Evolutionary conservation across 2,888 invertebrate genomes (phyloP), one percentile per base, ranked within the genome.

Genomic region (Panopea generosa): DNA sequence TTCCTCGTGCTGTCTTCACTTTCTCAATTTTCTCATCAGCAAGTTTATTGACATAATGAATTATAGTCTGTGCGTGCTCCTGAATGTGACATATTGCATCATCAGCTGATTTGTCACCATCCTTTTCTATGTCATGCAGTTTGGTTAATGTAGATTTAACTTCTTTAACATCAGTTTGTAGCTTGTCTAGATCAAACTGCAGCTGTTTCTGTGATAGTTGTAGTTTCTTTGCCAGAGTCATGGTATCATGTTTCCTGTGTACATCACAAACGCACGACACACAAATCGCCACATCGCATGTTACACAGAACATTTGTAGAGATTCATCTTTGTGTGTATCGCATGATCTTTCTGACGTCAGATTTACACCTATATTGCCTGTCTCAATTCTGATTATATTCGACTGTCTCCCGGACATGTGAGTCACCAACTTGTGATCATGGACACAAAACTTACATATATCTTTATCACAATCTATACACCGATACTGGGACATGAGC

Each of bases 391-490:
- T 74, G 59, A 89, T 84, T 47, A 90, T 87, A 40, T 84, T 87
- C 4, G 77, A 68, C 52, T 81, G 71, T 18, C 83, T 65, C 24
- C 85, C 70, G 4, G 78, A 57, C 68, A 80, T 67, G 59, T 88
- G 87, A 20, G 83, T 84, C 43, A 86, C 84, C 18, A 90, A 75
- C 33, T 85, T 81, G 73, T 90, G 89, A 33, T 87, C 86, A 52
- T 89, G 88, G 14, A 90, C 85, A 66, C 89, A 90, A 65, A 89
- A 90, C 62, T 84, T 78, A 57, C 89, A 90, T 47, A 90, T 86
- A 45, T 88, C 89, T 49, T 87, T 74, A 65, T 90, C 87, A 79
- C 89, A 90, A 61, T 89, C 87, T 2, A 88, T 82, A 70, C 89
- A 90, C 6, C 86, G 81, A 62, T 87, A 90, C 73, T 90, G 88